Conservation (phyloP, 2,888 invertebrate genomes). For the Troides helena region DNA sequence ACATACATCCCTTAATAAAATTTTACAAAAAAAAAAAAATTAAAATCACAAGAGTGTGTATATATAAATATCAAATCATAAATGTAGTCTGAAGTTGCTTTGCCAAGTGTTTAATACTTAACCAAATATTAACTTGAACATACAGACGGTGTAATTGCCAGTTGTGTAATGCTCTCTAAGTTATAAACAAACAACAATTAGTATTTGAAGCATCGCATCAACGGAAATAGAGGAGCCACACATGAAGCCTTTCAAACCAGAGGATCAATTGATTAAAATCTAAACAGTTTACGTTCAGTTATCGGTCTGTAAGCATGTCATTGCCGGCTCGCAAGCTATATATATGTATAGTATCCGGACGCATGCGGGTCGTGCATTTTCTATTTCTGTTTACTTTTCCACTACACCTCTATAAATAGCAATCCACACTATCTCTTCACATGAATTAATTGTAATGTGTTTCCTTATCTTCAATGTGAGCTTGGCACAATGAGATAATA, state of each 20-base stretch:
- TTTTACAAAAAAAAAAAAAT: too few species aligned
- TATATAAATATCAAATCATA: too few species aligned
- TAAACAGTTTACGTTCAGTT: constrained; percentile 17
- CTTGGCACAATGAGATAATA: too few species aligned
- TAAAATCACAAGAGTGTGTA: too few species aligned
- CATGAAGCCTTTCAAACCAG: constrained; percentile 20
- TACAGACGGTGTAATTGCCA: not conserved
- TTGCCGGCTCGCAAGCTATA: constrained; percentile 38
- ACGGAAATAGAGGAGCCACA: constrained; percentile 1
- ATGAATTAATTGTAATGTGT: constrained; percentile 10
- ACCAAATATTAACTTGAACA: not conserved
- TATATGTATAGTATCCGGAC: constrained; percentile 38
- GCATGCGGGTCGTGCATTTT: constrained; percentile 39
- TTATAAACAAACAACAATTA: constrained; percentile 6
- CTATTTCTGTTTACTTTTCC: constrained; percentile 30
- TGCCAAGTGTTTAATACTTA: not conserved
- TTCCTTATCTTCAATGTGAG: constrained; percentile 4
- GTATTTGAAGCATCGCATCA: constrained; percentile 1
- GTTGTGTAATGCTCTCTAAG: not conserved
- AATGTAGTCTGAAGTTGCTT: not conserved
- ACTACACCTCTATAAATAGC: constrained; percentile 26
- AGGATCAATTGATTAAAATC: constrained; percentile 23
- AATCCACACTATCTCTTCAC: constrained; percentile 11
- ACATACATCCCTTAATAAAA: too few species aligned
- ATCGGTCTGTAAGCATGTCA: constrained; percentile 38